phyloP scores from a whole-genome alignment of 2,113 vertebrate species.

The Agapornis roseicollis region DNA sequence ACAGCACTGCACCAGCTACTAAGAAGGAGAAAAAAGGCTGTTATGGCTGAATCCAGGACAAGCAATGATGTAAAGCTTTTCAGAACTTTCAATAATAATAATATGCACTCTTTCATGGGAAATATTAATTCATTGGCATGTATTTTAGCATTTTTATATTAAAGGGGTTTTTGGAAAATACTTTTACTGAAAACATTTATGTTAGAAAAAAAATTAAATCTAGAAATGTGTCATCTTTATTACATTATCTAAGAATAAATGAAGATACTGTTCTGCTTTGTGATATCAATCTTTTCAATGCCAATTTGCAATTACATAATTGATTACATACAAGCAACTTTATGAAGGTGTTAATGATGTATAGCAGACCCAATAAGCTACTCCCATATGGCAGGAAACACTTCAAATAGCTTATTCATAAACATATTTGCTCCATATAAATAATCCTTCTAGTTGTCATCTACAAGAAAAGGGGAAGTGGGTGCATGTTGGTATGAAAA shows the following conservation, averaged over 20 bases:
- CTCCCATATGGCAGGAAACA: constrained; percentile 10
- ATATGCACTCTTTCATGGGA: neutral
- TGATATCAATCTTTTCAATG: neutral
- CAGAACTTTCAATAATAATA: neutral
- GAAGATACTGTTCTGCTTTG: neutral
- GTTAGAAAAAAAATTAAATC: neutral
- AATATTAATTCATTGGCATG: neutral
- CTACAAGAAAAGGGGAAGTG: neutral
- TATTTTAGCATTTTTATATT: neutral
- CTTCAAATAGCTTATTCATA: neutral
- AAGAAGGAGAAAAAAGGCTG: no score
- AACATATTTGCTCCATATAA: neutral
- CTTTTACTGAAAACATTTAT: neutral
- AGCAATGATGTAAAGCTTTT: neutral
- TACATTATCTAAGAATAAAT: neutral
- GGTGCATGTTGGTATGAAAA: neutral
- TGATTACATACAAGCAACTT: constrained; percentile 1
- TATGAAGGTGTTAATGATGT: constrained; percentile 37
- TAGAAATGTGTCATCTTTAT: neutral
- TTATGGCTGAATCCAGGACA: no score
- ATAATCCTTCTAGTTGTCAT: neutral
- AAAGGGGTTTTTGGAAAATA: neutral
- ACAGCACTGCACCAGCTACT: no score
- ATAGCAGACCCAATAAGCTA: neutral
- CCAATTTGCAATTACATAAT: constrained; percentile 5